phyloP scores from a whole-genome alignment of 2,113 vertebrate species.

The Halcyon malimbica region DNA sequence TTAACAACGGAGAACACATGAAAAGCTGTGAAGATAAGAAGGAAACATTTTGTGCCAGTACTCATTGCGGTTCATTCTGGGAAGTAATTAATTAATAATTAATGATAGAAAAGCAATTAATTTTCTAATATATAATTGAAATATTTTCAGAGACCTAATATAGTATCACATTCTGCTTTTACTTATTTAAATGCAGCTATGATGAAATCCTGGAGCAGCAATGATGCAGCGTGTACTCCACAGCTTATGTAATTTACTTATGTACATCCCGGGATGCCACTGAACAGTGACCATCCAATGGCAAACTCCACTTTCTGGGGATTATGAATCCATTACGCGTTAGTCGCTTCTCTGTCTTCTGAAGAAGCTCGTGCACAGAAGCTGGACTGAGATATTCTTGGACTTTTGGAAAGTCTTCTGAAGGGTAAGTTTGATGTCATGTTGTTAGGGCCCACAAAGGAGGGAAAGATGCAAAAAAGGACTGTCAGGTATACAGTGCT shows the following conservation, averaged over 20 bases:
- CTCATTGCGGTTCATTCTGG: background rate
- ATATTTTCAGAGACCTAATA: background rate
- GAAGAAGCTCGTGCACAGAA: background rate
- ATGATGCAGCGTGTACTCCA: fast-evolving
- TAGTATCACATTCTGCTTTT: background rate
- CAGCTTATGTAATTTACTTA: background rate
- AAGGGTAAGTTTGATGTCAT: background rate
- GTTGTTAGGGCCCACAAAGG: background rate
- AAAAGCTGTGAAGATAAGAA: background rate
- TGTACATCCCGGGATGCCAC: background rate
- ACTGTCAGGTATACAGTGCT: background rate
- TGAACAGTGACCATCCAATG: background rate
- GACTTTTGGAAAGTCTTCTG: background rate
- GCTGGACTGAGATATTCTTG: background rate
- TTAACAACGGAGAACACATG: background rate
- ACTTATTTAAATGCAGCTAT: background rate
- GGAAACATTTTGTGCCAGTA: background rate
- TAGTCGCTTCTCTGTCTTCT: background rate
- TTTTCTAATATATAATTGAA: background rate
- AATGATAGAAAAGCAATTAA: background rate
- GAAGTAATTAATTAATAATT: background rate
- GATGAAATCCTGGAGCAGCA: background rate
- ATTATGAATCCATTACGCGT: background rate
- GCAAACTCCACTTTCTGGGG: background rate
- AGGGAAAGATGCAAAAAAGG: background rate